Evolutionary conservation across 2,888 invertebrate species (phyloP).

Genomic region (Oithona nana): DNA sequence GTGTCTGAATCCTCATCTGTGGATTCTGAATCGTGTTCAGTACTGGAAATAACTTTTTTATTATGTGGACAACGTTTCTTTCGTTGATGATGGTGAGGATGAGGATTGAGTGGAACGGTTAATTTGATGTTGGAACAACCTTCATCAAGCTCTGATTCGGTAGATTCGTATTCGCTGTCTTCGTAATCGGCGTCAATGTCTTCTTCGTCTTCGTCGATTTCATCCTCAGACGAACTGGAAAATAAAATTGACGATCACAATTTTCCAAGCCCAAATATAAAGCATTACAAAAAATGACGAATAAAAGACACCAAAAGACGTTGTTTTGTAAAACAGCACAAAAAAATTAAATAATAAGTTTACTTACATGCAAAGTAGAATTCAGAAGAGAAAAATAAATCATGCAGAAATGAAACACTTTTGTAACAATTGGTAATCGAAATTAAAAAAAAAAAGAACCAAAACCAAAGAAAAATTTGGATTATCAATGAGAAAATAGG

Average conservation of each 20-base stretch:
- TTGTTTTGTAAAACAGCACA: no score
- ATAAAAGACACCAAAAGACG: neutral
- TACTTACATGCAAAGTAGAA: neutral
- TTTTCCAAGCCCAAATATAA: neutral
- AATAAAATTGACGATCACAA: no score
- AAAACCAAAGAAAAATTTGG: no score
- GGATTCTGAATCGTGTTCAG: neutral
- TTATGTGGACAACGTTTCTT: neutral
- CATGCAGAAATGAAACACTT: no score
- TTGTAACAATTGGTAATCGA: no score
- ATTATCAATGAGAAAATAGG: neutral
- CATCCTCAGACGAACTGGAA: constrained; percentile 27
- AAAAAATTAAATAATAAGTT: no score
- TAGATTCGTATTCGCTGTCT: constrained; percentile 12
- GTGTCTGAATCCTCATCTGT: neutral
- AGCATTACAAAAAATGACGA: neutral
- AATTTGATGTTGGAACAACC: neutral
- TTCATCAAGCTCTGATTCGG: neutral
- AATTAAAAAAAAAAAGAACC: no score
- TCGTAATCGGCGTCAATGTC: constrained; percentile 19
- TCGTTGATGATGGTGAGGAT: neutral
- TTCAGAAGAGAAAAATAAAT: neutral
- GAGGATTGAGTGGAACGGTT: neutral
- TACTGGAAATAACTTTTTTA: neutral
- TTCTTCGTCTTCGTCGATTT: constrained; percentile 15